A percentile compares a stretch with the other conserved stretches of the same genome.
Conservation (phyloP, 2,797 vertebrate species). For the Siniperca undulata region DNA sequence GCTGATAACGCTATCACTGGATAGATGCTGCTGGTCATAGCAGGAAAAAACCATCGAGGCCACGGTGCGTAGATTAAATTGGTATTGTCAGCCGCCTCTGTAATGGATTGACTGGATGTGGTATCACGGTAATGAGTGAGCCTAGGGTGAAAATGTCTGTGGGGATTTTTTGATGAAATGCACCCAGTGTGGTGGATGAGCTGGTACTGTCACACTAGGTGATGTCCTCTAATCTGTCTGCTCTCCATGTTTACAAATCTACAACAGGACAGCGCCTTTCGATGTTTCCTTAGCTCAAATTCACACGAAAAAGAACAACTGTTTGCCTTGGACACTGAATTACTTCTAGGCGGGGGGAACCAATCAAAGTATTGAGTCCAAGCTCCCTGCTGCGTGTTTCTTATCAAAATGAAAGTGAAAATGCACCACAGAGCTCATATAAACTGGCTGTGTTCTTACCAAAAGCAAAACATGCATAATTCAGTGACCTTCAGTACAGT, state of each 20-base stretch:
- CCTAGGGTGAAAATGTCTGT: constrained; percentile 34
- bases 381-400: constrained; percentile 23
- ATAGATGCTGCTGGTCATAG: constrained; percentile 37
- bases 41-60: constrained; percentile 3
- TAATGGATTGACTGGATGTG: constrained; percentile 64
- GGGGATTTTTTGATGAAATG: constrained; percentile 55
- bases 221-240: constrained; percentile 52
- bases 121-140: constrained; percentile 53
- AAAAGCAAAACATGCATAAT: constrained; percentile 60
- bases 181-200: constrained; percentile 46
- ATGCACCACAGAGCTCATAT: constrained; percentile 15
- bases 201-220: constrained; percentile 25
- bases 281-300: constrained; percentile 29
- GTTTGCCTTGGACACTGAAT: constrained; percentile 21
- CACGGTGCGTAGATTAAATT: constrained; percentile 48
- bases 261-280: neutral
- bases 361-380: constrained; percentile 37
- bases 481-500: constrained; percentile 51
- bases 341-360: constrained; percentile 34
- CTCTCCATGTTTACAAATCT: constrained; percentile 37
- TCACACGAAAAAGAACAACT: constrained; percentile 32
- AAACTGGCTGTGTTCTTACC: constrained; percentile 32
- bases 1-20: constrained; percentile 46
- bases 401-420: constrained; percentile 45
- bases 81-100: constrained; percentile 24